Conservation (phyloP, 2,888 invertebrate genomes). For the Andricus quercusramuli region DNA sequence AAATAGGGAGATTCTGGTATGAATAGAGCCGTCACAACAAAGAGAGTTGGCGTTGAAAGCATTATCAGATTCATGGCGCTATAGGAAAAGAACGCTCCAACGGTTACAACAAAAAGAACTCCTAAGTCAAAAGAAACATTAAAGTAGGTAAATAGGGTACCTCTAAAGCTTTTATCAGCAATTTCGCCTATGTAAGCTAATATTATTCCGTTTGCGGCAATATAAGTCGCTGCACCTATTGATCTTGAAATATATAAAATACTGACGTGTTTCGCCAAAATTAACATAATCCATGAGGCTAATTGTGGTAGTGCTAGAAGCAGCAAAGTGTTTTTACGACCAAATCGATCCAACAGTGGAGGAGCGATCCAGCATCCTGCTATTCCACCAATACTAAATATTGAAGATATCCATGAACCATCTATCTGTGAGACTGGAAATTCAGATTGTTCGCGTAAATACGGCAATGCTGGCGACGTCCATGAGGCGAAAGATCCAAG, state of each 20-base stretch:
- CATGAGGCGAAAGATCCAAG: slow-evolving; percentile 50
- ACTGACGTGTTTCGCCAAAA: slow-evolving; percentile 60
- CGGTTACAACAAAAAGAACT: slow-evolving; percentile 69
- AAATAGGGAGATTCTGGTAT: too few relatives aligned
- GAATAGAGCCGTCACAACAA: too few relatives aligned
- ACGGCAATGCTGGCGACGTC: slow-evolving; percentile 70
- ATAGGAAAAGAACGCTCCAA: slow-evolving; percentile 67
- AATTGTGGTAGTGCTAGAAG: slow-evolving; percentile 67
- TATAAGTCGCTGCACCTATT: slow-evolving; percentile 55
- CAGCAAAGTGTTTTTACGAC: slow-evolving; percentile 67
- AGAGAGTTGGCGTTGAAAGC: too few relatives aligned
- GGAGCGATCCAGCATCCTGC: slow-evolving; percentile 67
- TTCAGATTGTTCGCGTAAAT: slow-evolving; percentile 60
- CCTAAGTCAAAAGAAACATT: slow-evolving; percentile 79
- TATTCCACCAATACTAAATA: slow-evolving; percentile 68
- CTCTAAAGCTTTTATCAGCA: slow-evolving; percentile 81
- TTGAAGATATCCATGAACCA: slow-evolving; percentile 70
- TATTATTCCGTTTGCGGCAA: slow-evolving; percentile 77
- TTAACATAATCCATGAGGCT: slow-evolving; percentile 68
- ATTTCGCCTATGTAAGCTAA: slow-evolving; percentile 79
- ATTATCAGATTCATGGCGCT: too few relatives aligned
- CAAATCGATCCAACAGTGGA: slow-evolving; percentile 65
- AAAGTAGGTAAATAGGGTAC: slow-evolving; percentile 80
- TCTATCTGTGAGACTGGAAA: slow-evolving; percentile 65
- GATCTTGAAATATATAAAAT: slow-evolving; percentile 75